Evolutionary conservation across 2,113 vertebrate species (phyloP), one percentile per base, ranked within the genome.

Genomic region (Mugil cephalus): DNA sequence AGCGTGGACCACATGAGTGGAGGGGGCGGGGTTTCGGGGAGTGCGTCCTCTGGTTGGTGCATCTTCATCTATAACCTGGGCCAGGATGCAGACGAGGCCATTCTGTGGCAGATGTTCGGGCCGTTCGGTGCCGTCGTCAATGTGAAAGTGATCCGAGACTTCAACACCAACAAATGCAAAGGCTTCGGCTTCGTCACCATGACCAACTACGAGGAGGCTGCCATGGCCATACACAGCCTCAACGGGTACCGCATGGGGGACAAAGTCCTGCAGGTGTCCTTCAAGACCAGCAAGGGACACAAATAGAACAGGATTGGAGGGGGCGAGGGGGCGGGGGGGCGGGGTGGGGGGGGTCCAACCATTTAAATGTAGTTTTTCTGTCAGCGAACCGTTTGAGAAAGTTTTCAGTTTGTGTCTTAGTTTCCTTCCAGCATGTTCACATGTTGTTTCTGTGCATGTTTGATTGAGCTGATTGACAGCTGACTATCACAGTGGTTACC

Each of bases 131-230:
- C 98, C 0, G 98, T 99, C 76, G 96, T 96, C 92, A 98, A 98
- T 50, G 98, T 99, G 81, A 99, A 99, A 90, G 97, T 99, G 90
- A 99, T 99, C 88, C 96, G 97, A 66, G 97, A 99, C 88, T 99
- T 99, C 94, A 99, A 96, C 95, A 99, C 96, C 94, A 99, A 97
- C 94, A 99, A 99, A 93, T 99, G 98, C 92, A 98, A 98, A 96
- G 98, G 98, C 77, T 99, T 99, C 81, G 98, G 98, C 67, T 99
- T 99, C 89, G 98, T 99, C 79, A 98, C 97, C 92, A 99, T 99
- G 98, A 96, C 95, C 87, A 99, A 98, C 94, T 99, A 99, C 87
- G 97, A 99, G 93, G 98, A 99, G 91, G 97, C 98, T 0, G 97
- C 98, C 79, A 97, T 99, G 97, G 98, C 98, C 75, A 99, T 99